Conservation (phyloP, 1,140 invertebrate genomes). For the Saccostrea cuccullata region DNA sequence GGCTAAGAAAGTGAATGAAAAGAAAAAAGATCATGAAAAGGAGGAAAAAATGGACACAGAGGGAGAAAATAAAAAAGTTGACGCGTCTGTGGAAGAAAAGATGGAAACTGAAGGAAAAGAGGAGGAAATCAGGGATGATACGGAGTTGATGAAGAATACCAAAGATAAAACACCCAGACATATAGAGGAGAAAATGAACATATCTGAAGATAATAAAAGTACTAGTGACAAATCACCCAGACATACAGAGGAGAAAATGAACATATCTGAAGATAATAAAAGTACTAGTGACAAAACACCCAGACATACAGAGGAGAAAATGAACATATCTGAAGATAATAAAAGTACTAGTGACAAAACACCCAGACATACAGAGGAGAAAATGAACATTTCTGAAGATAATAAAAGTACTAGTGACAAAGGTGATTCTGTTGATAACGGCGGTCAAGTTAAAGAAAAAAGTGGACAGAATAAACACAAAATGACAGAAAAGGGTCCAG, state of each 20-base stretch:
- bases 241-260: not conserved
- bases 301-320: not conserved
- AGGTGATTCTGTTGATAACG: not conserved
- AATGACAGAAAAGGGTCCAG: not conserved
- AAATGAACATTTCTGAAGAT: conserved; percentile 10
- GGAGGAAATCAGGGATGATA: not conserved
- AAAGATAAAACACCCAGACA: not conserved
- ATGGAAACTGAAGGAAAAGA: conserved; percentile 25
- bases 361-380: not conserved
- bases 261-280: not conserved
- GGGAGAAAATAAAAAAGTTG: not conserved
- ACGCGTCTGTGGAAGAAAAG: not conserved
- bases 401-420: not conserved
- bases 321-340: not conserved
- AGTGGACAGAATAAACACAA: not conserved
- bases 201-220: not conserved
- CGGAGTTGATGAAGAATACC: not conserved
- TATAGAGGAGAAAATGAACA: not conserved
- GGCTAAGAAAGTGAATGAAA: not conserved
- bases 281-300: not conserved
- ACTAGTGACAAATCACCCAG: not conserved
- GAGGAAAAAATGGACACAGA: not conserved
- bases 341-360: not conserved
- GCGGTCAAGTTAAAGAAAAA: not conserved
- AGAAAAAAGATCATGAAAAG: not conserved